These are phyloP conservation scores for Panurus biarmicus DNA, from an alignment of 2,113 vertebrate species.

Conservation along the genomic window DNA sequence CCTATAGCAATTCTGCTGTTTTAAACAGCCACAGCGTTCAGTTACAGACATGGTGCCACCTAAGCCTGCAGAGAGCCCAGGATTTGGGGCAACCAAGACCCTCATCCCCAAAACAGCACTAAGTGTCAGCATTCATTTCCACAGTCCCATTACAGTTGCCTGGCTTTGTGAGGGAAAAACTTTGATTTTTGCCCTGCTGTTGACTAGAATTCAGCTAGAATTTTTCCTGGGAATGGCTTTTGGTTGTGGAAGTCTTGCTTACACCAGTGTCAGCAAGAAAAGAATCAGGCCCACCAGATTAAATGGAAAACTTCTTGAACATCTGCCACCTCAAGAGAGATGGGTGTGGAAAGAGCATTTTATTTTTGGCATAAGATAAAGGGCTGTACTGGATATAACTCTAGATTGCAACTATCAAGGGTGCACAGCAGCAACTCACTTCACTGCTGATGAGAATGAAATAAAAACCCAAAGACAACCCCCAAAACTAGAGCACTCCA, in stretches of 20 bases:
- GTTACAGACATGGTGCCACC: neutral
- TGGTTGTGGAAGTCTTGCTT: neutral
- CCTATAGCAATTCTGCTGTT: neutral
- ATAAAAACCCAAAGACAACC: neutral
- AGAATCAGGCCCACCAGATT: conserved; percentile 4
- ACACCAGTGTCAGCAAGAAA: neutral
- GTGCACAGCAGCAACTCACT: neutral
- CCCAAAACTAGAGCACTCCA: neutral
- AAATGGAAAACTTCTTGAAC: conserved; percentile 18
- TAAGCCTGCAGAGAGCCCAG: neutral
- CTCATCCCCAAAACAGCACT: neutral
- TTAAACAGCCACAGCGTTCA: neutral
- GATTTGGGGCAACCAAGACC: neutral
- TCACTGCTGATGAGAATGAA: neutral
- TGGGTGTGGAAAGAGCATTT: neutral
- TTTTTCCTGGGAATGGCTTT: neutral
- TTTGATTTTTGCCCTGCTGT: neutral
- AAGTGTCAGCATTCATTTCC: neutral
- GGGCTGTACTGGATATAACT: neutral
- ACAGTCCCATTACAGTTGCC: conserved; percentile 18
- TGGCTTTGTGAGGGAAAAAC: neutral
- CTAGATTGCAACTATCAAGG: neutral
- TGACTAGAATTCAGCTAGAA: neutral
- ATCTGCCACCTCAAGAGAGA: neutral
- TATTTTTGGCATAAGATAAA: conserved; percentile 16